These are phyloP conservation scores for Venustoraphidia nigricollis DNA, from an alignment of 2,888 invertebrate species.

Conservation along the genomic window DNA sequence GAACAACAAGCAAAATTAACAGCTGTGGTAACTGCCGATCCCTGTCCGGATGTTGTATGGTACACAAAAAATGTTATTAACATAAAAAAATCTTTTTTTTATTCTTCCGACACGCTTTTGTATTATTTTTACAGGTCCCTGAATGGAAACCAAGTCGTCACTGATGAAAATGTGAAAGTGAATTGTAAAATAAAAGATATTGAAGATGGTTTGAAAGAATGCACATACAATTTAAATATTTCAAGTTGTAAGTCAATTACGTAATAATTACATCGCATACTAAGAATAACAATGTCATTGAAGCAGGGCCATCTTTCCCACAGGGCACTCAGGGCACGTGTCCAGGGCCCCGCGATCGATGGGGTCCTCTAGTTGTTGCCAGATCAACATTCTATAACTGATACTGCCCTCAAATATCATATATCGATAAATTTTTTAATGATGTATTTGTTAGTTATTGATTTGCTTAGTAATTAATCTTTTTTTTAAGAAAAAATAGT, in stretches of 20 bases:
- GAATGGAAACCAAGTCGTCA: constrained; percentile 50
- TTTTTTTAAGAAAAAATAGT: too few relatives aligned
- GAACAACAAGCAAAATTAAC: constrained; percentile 48
- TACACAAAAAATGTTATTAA: constrained; percentile 18
- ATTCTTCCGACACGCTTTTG: not conserved
- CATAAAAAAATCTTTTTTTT: not conserved
- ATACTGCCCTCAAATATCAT: too few relatives aligned
- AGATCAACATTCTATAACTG: too few relatives aligned
- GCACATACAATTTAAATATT: constrained; percentile 62
- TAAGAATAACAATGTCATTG: too few relatives aligned
- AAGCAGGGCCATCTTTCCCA: too few relatives aligned
- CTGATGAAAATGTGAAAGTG: constrained; percentile 47
- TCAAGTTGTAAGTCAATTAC: constrained; percentile 38
- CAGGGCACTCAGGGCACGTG: too few relatives aligned
- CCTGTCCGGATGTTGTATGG: constrained; percentile 79
- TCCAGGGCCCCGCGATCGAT: too few relatives aligned
- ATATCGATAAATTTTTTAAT: too few relatives aligned
- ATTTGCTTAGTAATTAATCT: too few relatives aligned
- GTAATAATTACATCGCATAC: too few relatives aligned
- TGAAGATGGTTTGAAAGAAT: constrained; percentile 65
- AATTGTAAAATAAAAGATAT: constrained; percentile 48
- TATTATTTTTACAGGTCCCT: constrained; percentile 35
- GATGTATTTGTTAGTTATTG: too few relatives aligned
- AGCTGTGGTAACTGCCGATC: constrained; percentile 75
- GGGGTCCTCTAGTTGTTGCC: too few relatives aligned